A percentile compares a stretch with the other conserved stretches of the same genome.
These are phyloP conservation scores for Nudaria mundana DNA, from an alignment of 2,888 invertebrate species.

Conservation along the genomic window DNA sequence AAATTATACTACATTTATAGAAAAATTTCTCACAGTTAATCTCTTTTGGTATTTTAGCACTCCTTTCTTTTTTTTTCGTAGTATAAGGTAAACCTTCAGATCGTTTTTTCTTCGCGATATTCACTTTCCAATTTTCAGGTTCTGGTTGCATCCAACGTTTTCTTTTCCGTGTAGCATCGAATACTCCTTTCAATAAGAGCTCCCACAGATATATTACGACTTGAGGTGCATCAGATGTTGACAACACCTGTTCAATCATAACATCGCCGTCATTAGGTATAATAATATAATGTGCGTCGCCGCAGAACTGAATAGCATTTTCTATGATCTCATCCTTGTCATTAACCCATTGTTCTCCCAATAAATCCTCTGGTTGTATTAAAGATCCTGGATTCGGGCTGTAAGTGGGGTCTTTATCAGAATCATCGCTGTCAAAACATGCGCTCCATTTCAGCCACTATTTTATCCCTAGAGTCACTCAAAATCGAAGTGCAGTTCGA, in stretches of 20 bases:
- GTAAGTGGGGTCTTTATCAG: too few relatives aligned
- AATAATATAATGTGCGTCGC: background rate
- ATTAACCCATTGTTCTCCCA: background rate
- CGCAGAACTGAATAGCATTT: too few relatives aligned
- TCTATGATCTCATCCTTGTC: too few relatives aligned
- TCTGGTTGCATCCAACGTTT: constrained; percentile 11
- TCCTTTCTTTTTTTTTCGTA: constrained; percentile 2
- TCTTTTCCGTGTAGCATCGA: constrained; percentile 7
- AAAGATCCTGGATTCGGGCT: background rate
- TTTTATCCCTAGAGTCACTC: too few relatives aligned
- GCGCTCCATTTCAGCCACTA: too few relatives aligned
- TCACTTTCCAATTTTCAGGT: constrained; percentile 4
- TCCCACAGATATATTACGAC: too few relatives aligned
- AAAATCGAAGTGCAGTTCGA: too few relatives aligned
- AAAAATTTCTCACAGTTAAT: constrained; percentile 5
- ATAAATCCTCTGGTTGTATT: constrained; percentile 2
- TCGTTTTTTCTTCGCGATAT: constrained; percentile 5
- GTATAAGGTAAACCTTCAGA: constrained; percentile 1
- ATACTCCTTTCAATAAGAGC: constrained; percentile 2
- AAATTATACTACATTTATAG: constrained; percentile 4
- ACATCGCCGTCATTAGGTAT: background rate
- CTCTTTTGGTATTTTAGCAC: constrained; percentile 5
- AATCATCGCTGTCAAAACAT: too few relatives aligned
- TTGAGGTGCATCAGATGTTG: constrained; percentile 2
- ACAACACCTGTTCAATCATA: too few relatives aligned